Conservation (phyloP, 1,140 invertebrate genomes). For the Drosophila ohnishii region DNA sequence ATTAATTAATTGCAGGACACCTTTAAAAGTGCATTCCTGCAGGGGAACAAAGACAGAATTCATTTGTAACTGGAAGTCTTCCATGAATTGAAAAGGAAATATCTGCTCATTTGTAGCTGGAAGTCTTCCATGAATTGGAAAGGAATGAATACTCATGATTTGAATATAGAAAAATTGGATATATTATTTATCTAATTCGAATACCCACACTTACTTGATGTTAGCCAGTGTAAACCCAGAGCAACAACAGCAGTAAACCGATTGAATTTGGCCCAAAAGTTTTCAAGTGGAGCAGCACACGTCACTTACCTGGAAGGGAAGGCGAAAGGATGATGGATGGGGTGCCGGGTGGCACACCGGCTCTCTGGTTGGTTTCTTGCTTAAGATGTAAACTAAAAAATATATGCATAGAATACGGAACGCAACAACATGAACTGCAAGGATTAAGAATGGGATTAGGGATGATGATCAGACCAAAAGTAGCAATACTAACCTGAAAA, state of each 20-base stretch:
- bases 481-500: not conserved
- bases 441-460: not conserved
- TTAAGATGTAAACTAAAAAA: slow-evolving; percentile 27
- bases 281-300: slow-evolving; percentile 39
- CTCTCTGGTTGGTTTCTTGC: not conserved
- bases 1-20: too few species aligned
- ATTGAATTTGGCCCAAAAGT: slow-evolving; percentile 40
- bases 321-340: slow-evolving; percentile 6
- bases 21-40: too few species aligned
- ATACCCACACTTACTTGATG: not conserved
- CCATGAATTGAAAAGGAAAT: too few species aligned
- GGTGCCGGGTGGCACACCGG: too few species aligned
- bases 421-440: slow-evolving; percentile 16
- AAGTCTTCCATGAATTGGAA: too few species aligned
- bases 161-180: not conserved
- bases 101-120: too few species aligned
- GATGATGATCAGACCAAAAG: not conserved
- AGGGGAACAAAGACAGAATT: too few species aligned
- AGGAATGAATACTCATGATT: not conserved
- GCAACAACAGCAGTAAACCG: not conserved
- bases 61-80: too few species aligned
- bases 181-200: not conserved
- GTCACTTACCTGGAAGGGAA: slow-evolving; percentile 30
- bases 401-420: slow-evolving; percentile 12
- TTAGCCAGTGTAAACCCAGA: slow-evolving; percentile 17